These are phyloP conservation scores for Belonocnema kinseyi DNA, from an alignment of 1,140 invertebrate genomes.

Conservation along the genomic window DNA sequence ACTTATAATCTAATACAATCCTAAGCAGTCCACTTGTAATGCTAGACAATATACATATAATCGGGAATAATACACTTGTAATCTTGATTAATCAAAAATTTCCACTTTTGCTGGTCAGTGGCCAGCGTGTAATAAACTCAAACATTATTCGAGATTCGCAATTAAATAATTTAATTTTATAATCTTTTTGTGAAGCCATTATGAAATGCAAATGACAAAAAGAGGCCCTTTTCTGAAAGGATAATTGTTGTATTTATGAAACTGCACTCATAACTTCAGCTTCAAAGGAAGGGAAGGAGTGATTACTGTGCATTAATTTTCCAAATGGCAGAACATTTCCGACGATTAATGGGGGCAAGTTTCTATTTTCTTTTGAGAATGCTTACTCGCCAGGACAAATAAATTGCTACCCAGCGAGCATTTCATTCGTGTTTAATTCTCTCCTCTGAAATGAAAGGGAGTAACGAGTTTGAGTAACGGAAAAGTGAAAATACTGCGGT, in stretches of 20 bases:
- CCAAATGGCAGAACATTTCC: background rate
- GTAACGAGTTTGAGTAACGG: background rate
- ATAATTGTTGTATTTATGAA: background rate
- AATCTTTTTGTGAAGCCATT: no score
- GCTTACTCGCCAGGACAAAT: background rate
- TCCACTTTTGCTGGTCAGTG: no score
- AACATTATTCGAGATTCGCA: no score
- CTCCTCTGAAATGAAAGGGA: background rate
- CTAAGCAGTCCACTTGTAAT: no score
- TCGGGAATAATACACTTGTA: no score
- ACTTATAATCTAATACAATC: no score
- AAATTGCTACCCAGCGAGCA: background rate
- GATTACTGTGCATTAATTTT: background rate
- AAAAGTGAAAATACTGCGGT: background rate
- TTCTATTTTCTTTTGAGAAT: background rate
- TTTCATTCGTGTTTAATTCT: conserved; percentile 12
- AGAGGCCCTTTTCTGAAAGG: no score
- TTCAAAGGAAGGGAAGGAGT: background rate
- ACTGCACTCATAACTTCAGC: background rate
- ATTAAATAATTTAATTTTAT: no score
- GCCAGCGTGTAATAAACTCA: no score
- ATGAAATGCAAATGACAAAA: no score
- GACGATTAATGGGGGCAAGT: background rate
- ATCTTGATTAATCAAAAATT: no score
- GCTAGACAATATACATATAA: no score